Conservation (phyloP, 2,797 vertebrate genomes). For the Schizopygopsis malacanthus region DNA sequence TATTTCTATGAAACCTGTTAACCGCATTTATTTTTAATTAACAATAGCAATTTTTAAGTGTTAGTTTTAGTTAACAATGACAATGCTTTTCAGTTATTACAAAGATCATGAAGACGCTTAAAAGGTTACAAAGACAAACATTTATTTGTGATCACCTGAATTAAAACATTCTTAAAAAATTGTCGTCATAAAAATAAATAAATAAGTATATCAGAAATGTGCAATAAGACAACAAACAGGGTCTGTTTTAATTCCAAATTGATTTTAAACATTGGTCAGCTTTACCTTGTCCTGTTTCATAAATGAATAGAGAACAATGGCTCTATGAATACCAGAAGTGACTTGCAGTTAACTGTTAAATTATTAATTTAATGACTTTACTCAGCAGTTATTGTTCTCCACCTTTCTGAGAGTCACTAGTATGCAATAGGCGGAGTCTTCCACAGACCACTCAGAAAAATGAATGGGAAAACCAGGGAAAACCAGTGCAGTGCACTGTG, state of each 20-base stretch:
- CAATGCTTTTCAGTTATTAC: neutral
- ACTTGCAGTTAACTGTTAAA: constrained; percentile 2
- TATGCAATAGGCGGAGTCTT: neutral
- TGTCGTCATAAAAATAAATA: neutral
- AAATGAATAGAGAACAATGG: neutral
- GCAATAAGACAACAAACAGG: neutral
- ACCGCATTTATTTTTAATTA: neutral
- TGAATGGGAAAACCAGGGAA: neutral
- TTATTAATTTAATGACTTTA: constrained; percentile 19
- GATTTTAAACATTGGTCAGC: neutral
- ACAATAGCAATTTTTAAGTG: neutral
- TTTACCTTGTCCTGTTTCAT: neutral
- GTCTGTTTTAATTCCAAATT: neutral
- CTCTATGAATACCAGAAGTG: constrained; percentile 18
- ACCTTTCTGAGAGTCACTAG: neutral
- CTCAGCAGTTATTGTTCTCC: constrained; percentile 3
- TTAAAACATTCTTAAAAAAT: neutral
- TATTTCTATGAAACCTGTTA: too few species aligned
- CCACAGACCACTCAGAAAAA: constrained; percentile 2
- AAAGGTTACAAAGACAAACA: neutral
- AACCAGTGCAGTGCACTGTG: neutral
- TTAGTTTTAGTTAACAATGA: neutral
- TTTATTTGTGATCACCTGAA: neutral
- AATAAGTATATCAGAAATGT: neutral
- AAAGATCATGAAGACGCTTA: neutral